Base-by-base conservation (phyloP, 2,888 invertebrate genomes). In the Eupelmus urozonus region DNA sequence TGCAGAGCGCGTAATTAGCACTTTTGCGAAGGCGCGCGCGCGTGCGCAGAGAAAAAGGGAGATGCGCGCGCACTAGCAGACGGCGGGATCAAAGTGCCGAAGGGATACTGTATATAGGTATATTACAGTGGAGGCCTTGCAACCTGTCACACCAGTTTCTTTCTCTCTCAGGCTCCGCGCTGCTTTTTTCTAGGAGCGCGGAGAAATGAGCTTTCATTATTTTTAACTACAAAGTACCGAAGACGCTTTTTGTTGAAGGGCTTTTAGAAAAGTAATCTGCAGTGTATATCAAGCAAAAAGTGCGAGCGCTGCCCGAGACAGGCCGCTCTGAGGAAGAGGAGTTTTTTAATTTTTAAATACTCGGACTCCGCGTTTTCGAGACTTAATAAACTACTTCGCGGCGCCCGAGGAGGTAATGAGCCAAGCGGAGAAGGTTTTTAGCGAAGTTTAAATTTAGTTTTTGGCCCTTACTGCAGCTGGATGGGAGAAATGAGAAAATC, bases 91-190 rank as follows among this genome's bases (percentile, higher is more conserved):
- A 85, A 85, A 85, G 84, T 79, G 80, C 80, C 78, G 53, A 73
- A 81, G 75, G 75, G 75, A 73, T 78, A 16, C 63, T 65, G n/a
- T n/a, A n/a, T n/a, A n/a, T n/a, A n/a, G n/a, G n/a, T n/a, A 40
- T 4, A 45, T 16, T 42, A 34, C 3, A 34, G 9, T 3, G 42
- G 77, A 62, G 70, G 74, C 81, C 81, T 66, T 71, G 81, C 83
- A 85, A 87, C 86, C 85, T 87, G 86, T 85, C 86, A 82, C 84
- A 81, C 85, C 83, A 84, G 85, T 85, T 85, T 83, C 82, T 74
- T 77, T 81, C 75, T 76, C 79, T 74, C n/a, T n/a, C n/a, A n/a
- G n/a, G n/a, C n/a, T n/a, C n/a, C n/a, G n/a, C 71, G 63, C 51
- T 53, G 18, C 25, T 51, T 60, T 60, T 34, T 34, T 34, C 34